phyloP scores from a whole-genome alignment of 2,888 invertebrate genomes.

The Himalopsyche anomala region DNA sequence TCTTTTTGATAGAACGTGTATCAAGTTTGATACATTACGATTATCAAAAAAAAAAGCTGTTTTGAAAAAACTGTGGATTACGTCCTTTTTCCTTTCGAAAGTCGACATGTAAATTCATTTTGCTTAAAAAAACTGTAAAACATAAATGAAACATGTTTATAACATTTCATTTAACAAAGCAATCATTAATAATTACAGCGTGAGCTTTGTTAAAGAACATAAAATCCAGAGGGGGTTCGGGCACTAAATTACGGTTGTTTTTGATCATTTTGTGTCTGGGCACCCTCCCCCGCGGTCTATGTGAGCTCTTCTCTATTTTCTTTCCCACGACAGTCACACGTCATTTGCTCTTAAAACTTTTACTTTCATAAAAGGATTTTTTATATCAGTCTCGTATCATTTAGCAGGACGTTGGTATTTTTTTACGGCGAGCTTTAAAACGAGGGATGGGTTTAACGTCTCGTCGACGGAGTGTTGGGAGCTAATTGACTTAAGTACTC shows the following conservation, averaged over 20 bases:
- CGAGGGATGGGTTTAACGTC: neutral
- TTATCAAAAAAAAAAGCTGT: no score
- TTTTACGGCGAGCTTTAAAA: neutral
- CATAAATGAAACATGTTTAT: no score
- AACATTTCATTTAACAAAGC: no score
- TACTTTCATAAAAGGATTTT: conserved; percentile 37
- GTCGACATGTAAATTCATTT: no score
- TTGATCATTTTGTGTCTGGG: conserved; percentile 31
- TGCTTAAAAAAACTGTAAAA: no score
- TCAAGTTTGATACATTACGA: no score
- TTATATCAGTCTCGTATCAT: conserved; percentile 34
- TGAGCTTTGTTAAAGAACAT: neutral
- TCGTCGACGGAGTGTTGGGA: neutral
- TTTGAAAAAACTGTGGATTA: no score
- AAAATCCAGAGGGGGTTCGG: neutral
- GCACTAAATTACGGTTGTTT: conserved; percentile 15
- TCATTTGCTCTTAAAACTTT: conserved; percentile 32
- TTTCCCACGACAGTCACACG: conserved; percentile 40
- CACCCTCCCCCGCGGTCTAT: conserved; percentile 38
- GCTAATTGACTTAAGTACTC: neutral
- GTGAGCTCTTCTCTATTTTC: conserved; percentile 29
- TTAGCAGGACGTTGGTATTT: neutral
- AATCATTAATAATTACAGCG: neutral
- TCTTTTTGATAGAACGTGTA: no score
- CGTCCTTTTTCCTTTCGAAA: no score